Evolutionary conservation across 2,888 invertebrate genomes (phyloP).

Genomic region (Scrobipalpa costella): DNA sequence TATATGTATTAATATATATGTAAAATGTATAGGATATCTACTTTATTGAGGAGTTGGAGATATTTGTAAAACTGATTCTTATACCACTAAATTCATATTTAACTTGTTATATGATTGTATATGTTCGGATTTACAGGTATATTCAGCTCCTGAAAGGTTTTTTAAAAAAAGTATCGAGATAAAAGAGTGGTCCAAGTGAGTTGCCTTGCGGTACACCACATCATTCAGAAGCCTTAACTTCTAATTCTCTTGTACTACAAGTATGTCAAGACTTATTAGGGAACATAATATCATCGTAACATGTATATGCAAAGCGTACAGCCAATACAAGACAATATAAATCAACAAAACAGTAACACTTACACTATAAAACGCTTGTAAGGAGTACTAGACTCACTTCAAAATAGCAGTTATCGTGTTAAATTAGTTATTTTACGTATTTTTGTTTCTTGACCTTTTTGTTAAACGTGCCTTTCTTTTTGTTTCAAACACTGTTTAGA

Average conservation of each 20-base stretch:
- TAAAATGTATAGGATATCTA: constrained; percentile 29
- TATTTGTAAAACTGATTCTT: neutral
- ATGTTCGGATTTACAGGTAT: neutral
- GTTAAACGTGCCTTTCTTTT: constrained; percentile 75
- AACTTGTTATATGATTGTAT: neutral
- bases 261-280: constrained; percentile 42
- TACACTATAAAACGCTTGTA: constrained; percentile 72
- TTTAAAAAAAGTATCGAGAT: constrained; percentile 23
- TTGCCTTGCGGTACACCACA: constrained; percentile 60
- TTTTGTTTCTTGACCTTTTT: constrained; percentile 57
- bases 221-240: constrained; percentile 42
- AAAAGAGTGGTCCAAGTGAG: constrained; percentile 47
- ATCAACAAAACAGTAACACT: constrained; percentile 63
- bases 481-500: constrained; percentile 75
- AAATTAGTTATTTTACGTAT: constrained; percentile 72
- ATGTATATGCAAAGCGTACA: constrained; percentile 44
- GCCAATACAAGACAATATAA: constrained; percentile 45
- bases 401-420: constrained; percentile 76
- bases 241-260: constrained; percentile 43
- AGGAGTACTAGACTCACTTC: constrained; percentile 76
- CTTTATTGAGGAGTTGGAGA: neutral
- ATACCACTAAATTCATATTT: neutral
- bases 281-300: constrained; percentile 39
- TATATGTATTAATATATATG: constrained; percentile 37
- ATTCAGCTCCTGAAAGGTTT: neutral